A percentile compares a stretch with the other conserved stretches of the same genome.
Conservation (phyloP, 2,888 invertebrate species). For the Chrysina gloriosa region DNA sequence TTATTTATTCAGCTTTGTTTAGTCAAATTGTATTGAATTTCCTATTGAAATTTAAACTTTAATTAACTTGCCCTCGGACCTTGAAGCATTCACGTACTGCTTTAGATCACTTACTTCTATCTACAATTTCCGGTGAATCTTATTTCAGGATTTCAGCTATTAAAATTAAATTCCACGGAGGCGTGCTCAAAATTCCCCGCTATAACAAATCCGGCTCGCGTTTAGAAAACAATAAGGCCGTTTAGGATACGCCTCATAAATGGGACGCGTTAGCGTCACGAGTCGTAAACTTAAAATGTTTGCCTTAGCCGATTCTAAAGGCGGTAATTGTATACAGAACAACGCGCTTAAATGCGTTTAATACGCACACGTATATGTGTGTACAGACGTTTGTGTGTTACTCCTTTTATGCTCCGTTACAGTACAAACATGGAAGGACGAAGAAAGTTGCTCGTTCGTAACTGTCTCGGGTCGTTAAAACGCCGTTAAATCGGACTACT, state of each 20-base stretch:
- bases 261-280: slow-evolving; percentile 28
- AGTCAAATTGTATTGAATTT: no score
- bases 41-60: no score
- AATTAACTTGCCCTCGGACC: no score
- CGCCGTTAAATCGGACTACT: slow-evolving; percentile 20
- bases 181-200: slow-evolving; percentile 10
- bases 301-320: slow-evolving; percentile 27
- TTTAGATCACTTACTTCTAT: no score
- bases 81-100: no score
- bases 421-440: slow-evolving; percentile 27
- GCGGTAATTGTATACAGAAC: slow-evolving; percentile 33
- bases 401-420: slow-evolving; percentile 4
- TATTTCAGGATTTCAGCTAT: no score
- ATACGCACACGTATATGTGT: slow-evolving; percentile 1
- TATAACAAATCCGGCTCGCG: slow-evolving; percentile 25
- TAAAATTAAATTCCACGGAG: slow-evolving; percentile 19
- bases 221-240: slow-evolving; percentile 36
- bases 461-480: slow-evolving; percentile 26
- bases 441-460: slow-evolving; percentile 28
- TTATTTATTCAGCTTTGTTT: no score
- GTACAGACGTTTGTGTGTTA: slow-evolving; percentile 9
- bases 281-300: slow-evolving; percentile 36
- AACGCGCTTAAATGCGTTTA: slow-evolving; percentile 13
- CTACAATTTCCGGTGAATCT: no score
- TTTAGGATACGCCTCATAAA: slow-evolving; percentile 37